A percentile compares a stretch with the other conserved stretches of the same genome.
These are phyloP conservation scores for Chrysolina americana DNA, from an alignment of 2,888 invertebrate species.

Conservation along the genomic window DNA sequence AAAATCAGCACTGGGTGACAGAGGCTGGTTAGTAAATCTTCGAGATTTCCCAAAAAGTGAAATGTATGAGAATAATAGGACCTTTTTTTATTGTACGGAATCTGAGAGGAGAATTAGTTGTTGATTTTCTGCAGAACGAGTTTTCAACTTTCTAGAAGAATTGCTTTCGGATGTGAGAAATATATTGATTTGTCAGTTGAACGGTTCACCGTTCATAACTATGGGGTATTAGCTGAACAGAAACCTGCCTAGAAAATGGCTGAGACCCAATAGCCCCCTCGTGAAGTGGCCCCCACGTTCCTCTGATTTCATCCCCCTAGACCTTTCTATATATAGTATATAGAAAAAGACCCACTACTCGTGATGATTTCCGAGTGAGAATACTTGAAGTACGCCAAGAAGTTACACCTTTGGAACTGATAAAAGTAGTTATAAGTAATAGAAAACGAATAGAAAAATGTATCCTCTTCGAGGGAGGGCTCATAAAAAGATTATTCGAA, in stretches of 20 bases:
- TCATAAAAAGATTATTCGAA: too few species aligned
- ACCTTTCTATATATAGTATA: neutral
- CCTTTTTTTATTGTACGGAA: constrained; percentile 27
- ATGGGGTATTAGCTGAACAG: too few species aligned
- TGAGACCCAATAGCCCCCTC: too few species aligned
- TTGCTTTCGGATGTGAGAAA: neutral
- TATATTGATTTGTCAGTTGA: too few species aligned
- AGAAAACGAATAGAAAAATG: too few species aligned
- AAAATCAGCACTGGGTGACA: constrained; percentile 36
- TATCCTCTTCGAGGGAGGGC: too few species aligned
- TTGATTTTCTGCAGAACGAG: constrained; percentile 30
- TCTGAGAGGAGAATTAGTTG: constrained; percentile 18
- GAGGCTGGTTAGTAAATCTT: too few species aligned
- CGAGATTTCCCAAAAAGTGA: constrained; percentile 30
- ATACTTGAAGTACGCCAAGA: neutral
- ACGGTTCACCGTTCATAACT: too few species aligned
- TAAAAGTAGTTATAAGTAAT: too few species aligned
- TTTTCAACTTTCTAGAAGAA: too few species aligned
- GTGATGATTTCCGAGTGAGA: neutral
- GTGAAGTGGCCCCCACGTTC: neutral
- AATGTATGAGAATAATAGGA: constrained; percentile 38
- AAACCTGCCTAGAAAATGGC: too few species aligned
- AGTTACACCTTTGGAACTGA: too few species aligned
- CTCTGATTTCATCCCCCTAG: neutral
- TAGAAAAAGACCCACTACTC: neutral